phyloP scores from a whole-genome alignment of 2,888 invertebrate genomes.

The Agrotis clavis region DNA sequence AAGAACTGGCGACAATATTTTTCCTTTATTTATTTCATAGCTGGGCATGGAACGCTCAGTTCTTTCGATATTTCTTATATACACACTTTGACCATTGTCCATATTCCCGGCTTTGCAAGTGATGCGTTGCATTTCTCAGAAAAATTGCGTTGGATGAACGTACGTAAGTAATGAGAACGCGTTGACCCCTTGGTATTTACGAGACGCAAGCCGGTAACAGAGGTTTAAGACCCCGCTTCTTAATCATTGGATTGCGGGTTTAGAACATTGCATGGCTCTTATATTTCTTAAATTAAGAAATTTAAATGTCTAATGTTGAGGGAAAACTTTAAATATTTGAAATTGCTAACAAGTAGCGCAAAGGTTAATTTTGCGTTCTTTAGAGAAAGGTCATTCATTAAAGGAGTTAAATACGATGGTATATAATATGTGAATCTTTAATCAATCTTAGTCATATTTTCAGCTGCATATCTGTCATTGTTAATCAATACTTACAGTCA shows the following conservation, averaged over 20 bases:
- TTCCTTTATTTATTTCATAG: no score
- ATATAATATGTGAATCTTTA: neutral
- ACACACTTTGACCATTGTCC: neutral
- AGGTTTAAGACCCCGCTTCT: neutral
- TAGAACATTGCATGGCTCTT: constrained; percentile 4
- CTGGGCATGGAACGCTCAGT: no score
- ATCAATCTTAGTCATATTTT: neutral
- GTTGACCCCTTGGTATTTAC: constrained; percentile 42
- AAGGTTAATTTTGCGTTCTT: neutral
- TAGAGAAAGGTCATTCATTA: neutral
- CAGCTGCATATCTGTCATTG: neutral
- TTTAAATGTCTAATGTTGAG: neutral
- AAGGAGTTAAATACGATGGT: neutral
- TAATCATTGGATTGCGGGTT: constrained; percentile 10
- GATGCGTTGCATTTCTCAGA: neutral
- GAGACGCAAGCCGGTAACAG: constrained; percentile 5
- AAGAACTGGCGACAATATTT: no score
- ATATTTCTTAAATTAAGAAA: constrained; percentile 2
- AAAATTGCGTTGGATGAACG: constrained; percentile 29
- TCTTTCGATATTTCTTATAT: no score
- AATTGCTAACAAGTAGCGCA: neutral
- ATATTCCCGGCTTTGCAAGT: neutral
- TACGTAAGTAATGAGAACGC: constrained; percentile 20
- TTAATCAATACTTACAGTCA: neutral
- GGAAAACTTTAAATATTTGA: neutral